Evolutionary conservation across 1,140 invertebrate species (phyloP).

Genomic region (Aphelenchoides fujianensis): DNA sequence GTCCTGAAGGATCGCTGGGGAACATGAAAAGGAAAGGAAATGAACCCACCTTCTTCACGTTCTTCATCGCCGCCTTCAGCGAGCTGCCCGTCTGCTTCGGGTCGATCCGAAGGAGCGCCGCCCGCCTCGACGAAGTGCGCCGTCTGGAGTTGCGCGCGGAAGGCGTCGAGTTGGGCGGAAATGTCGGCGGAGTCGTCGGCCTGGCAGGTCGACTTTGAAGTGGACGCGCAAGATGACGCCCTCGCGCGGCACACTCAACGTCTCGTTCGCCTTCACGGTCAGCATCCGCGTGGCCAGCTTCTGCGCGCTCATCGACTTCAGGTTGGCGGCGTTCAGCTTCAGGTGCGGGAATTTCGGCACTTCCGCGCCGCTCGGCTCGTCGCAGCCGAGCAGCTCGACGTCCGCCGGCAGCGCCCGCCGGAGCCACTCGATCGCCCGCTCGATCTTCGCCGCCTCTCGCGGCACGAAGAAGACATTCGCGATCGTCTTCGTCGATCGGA

Average conservation of each 20-base stretch:
- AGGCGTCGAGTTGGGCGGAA: background rate
- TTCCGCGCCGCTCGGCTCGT: background rate
- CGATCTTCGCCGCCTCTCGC: background rate
- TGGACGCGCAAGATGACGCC: background rate
- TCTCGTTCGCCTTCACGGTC: conserved; percentile 6
- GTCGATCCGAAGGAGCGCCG: background rate
- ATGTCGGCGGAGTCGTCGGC: background rate
- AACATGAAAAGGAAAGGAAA: too few relatives aligned
- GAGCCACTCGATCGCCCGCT: background rate
- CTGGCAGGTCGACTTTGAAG: background rate
- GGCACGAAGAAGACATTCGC: conserved; percentile 9
- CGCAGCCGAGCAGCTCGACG: conserved; percentile 11
- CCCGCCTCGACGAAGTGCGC: background rate
- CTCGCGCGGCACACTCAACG: background rate
- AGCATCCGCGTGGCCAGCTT: conserved; percentile 11
- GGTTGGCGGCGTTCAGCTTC: background rate
- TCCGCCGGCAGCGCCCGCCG: background rate
- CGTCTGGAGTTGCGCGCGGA: background rate
- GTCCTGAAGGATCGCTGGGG: too few relatives aligned
- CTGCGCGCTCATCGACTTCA: conserved; percentile 15
- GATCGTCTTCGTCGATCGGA: background rate
- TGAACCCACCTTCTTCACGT: conserved; percentile 7
- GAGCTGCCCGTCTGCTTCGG: background rate
- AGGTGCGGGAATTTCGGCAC: background rate
- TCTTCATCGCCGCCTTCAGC: background rate